Evolutionary conservation across 2,113 vertebrate species (phyloP).

Genomic region (Hyperopisus bebe): DNA sequence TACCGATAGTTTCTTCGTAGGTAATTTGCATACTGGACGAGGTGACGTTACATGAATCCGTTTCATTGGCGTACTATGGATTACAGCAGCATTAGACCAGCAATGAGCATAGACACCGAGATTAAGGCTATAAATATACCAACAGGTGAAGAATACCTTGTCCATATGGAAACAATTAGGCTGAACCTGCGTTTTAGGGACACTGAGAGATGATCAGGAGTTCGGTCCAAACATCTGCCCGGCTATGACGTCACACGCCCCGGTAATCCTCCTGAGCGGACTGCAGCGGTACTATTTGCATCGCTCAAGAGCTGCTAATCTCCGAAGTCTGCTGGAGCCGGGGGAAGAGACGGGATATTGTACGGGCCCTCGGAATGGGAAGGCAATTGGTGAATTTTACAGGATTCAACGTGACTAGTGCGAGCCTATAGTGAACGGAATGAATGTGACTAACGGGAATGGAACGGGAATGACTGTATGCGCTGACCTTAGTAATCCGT

Average conservation of each 20-base stretch:
- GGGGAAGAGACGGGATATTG: conserved; percentile 64
- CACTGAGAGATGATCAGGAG: conserved; percentile 80
- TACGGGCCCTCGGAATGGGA: conserved; percentile 43
- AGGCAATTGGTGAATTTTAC: background rate
- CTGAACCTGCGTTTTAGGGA: conserved; percentile 80
- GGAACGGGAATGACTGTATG: background rate
- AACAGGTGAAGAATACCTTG: conserved; percentile 31
- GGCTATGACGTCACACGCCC: conserved; percentile 86
- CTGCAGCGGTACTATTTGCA: conserved; percentile 98
- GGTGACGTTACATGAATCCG: background rate
- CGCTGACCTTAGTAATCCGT: background rate
- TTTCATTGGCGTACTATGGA: background rate
- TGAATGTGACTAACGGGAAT: background rate
- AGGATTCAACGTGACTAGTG: background rate
- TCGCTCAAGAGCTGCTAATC: conserved; percentile 92
- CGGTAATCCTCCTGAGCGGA: conserved; percentile 91
- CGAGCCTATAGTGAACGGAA: background rate
- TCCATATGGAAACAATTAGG: conserved; percentile 41
- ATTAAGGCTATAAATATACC: conserved; percentile 3
- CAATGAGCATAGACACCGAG: background rate
- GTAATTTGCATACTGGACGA: background rate
- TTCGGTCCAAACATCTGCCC: conserved; percentile 98
- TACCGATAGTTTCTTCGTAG: background rate
- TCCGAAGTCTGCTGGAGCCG: conserved; percentile 80
- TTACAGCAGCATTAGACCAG: conserved; percentile 15